These are phyloP conservation scores for Latheticus oryzae DNA, from an alignment of 2,888 invertebrate genomes.

Conservation along the genomic window DNA sequence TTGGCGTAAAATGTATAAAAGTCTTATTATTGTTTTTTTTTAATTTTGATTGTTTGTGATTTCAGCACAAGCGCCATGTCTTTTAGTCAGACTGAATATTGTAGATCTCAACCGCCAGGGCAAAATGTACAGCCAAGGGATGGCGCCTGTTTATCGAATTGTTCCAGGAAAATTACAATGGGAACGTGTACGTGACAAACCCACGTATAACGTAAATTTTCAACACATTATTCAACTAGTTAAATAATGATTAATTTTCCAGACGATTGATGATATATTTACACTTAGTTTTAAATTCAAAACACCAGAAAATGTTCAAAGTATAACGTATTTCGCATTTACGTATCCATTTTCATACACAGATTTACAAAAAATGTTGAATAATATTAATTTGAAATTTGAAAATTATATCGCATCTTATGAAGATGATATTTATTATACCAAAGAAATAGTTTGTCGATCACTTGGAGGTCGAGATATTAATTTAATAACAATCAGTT, in stretches of 20 bases:
- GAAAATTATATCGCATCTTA: conserved; percentile 63
- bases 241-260: no score
- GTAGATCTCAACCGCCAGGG: conserved; percentile 91
- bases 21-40: no score
- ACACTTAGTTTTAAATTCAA: conserved; percentile 80
- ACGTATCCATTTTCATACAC: conserved; percentile 90
- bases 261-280: conserved; percentile 80
- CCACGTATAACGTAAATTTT: conserved; percentile 80
- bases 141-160: conserved; percentile 83
- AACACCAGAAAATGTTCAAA: conserved; percentile 76
- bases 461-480: conserved; percentile 82
- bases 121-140: conserved; percentile 91
- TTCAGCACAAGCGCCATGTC: conserved; percentile 67
- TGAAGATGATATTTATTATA: conserved; percentile 84
- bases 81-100: conserved; percentile 81
- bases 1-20: conserved; percentile 75
- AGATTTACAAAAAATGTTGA: conserved; percentile 81
- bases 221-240: conserved; percentile 25
- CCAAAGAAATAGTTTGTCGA: conserved; percentile 81
- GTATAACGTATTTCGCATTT: conserved; percentile 88
- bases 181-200: conserved; percentile 86
- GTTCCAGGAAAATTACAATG: conserved; percentile 83
- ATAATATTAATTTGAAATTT: conserved; percentile 73
- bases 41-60: conserved; percentile 2
- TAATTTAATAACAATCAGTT: conserved; percentile 86